Base-by-base conservation (phyloP, 1,140 invertebrate species). In the Pemphigus obesinymphae region DNA sequence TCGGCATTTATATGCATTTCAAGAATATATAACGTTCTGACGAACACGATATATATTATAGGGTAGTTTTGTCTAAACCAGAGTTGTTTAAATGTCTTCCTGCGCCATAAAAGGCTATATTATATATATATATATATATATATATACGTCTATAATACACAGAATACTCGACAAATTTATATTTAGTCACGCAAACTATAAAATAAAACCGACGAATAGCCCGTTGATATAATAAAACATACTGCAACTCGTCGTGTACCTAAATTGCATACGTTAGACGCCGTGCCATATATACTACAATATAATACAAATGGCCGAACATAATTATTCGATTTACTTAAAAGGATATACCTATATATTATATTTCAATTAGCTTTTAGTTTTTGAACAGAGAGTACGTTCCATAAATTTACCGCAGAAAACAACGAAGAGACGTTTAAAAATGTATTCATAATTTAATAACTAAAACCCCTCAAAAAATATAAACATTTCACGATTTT, bases 261-360 rank as follows among this genome's bases (percentile, higher is more conserved):
- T 61, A 63, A 80, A 80, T 80, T 61, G 76, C 76, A 63, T 80
- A 63, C 13, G 34, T 80, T 40, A 40, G 20, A 58, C 76, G 76
- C 76, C 75, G 75, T 78, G 75, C 43, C 68, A 29, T 17, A 43
- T 43, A 40, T 40, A n/a, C n/a, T n/a, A n/a, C n/a, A n/a, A n/a
- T n/a, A n/a, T n/a, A n/a, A n/a, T 29, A 70, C 37, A 70, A 43
- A 43, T 70, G 34, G 37, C n/a, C 34, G 4, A 40, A 68, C n/a
- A 20, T 8, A 31, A 66, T 37, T n/a, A 34, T 34, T 37, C 1
- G 5, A 61, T 23, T 58, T 26, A 61, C 15, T 20, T n/a, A n/a
- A n/a, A n/a, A 31, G 2, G 29, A 61, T 31, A 23, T 15, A 26
- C n/a, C 8, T 55, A 55, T 15, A 2, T 58, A 17, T 29, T 17